These are phyloP conservation scores for Characodon lateralis DNA, from an alignment of 2,797 vertebrate species.

Conservation along the genomic window DNA sequence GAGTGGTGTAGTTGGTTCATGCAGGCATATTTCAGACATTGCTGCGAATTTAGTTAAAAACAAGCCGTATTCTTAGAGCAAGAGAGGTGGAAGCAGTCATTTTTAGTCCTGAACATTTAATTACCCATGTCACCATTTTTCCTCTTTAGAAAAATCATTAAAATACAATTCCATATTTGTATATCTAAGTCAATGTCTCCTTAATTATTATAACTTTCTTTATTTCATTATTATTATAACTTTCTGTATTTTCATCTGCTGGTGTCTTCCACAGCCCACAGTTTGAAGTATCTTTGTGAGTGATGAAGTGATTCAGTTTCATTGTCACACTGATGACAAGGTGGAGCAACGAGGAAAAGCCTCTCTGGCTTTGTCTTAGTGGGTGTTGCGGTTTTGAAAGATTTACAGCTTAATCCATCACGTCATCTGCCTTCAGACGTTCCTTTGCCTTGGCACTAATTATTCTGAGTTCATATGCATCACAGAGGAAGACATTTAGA, in stretches of 20 bases:
- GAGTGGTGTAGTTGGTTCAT: too few relatives aligned
- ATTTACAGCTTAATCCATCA: slow-evolving; percentile 89
- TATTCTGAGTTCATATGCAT: slow-evolving; percentile 61
- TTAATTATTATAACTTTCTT: background rate
- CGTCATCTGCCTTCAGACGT: slow-evolving; percentile 53
- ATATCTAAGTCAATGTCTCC: background rate
- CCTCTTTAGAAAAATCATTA: background rate
- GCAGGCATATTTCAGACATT: too few relatives aligned
- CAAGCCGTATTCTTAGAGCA: too few relatives aligned
- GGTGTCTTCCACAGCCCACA: slow-evolving; percentile 68
- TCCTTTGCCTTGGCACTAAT: slow-evolving; percentile 43
- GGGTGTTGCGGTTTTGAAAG: slow-evolving; percentile 68
- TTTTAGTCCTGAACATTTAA: background rate
- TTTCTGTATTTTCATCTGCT: slow-evolving; percentile 17
- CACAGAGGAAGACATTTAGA: slow-evolving; percentile 57
- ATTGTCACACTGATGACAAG: slow-evolving; percentile 71
- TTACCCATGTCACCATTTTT: background rate
- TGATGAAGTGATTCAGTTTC: slow-evolving; percentile 64
- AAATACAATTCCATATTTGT: background rate
- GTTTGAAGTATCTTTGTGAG: slow-evolving; percentile 63
- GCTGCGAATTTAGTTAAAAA: too few relatives aligned
- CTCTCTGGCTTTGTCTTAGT: slow-evolving; percentile 76
- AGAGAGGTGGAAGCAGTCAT: too few relatives aligned
- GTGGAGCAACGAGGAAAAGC: slow-evolving; percentile 70
- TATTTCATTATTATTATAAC: slow-evolving; percentile 7